phyloP scores from a whole-genome alignment of 37 sponge, comb jelly and placozoan species.

The Lycopodina hypogea region DNA sequence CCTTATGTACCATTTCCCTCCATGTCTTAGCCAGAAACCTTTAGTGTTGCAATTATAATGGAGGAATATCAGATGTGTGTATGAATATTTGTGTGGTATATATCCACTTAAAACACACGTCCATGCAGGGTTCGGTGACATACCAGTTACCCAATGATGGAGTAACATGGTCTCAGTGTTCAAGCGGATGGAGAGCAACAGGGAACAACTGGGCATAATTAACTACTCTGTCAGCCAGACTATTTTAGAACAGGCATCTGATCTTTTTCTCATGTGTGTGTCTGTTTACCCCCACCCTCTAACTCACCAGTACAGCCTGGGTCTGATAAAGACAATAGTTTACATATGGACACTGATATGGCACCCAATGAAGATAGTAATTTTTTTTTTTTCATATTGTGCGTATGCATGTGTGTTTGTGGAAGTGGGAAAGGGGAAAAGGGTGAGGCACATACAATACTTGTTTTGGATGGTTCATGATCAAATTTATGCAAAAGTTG shows the following conservation, averaged over 20 bases:
- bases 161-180: slow-evolving; percentile 75
- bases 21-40: slow-evolving; percentile 70
- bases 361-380: too few species aligned
- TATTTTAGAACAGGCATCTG: slow-evolving; percentile 89
- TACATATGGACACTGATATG: too few species aligned
- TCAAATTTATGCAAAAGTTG: too few species aligned
- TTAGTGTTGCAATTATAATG: slow-evolving; percentile 63
- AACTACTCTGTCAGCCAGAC: slow-evolving; percentile 97
- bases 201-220: slow-evolving; percentile 63
- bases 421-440: too few species aligned
- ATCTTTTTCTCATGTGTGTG: too few species aligned
- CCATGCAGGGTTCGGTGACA: slow-evolving; percentile 60
- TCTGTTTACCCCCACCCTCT: too few species aligned
- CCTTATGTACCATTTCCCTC: slow-evolving; percentile 44
- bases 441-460: too few species aligned
- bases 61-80: slow-evolving; percentile 79
- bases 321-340: too few species aligned
- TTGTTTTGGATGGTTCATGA: too few species aligned
- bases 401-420: too few species aligned
- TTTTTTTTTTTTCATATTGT: too few species aligned
- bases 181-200: slow-evolving; percentile 73
- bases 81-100: neutral
- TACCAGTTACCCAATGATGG: slow-evolving; percentile 66
- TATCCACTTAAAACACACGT: slow-evolving; percentile 8
- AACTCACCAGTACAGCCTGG: too few species aligned